Base-by-base conservation (phyloP, 1,140 invertebrate genomes). In the Tyrophagus putrescentiae region DNA sequence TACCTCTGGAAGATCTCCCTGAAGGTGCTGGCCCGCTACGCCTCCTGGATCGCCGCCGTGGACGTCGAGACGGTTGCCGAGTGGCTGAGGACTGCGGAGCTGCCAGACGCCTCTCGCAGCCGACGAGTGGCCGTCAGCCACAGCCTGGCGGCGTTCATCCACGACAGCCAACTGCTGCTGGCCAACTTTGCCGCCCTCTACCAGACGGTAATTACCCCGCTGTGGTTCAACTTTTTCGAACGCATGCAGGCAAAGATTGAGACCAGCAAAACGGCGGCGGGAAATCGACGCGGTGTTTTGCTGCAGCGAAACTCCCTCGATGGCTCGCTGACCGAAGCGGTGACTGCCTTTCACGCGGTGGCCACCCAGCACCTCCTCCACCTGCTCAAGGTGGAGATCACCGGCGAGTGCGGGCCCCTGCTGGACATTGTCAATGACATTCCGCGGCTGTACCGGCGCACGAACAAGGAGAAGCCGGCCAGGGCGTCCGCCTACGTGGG, bases 371-470 rank as follows among this genome's bases (percentile, higher is more conserved):
- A 48, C 18, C 16, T 59, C 1, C 44, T 59, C 9, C 11, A 21
- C 16, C 39, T 59, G 1, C 44, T 59, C 18, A 7, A 27, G 4
- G 32, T 4, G 13, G 11, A 39, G 13, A 42, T 69, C 13, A 58
- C 65, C 7, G 36, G 18, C 11, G 63, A 69, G 62, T 69, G 67
- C 44, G 44, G 60, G n/a, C 27, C 54, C 1, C 62, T 64, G 57
- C 72, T 78, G 9, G 72, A 74, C 54, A 68, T 71, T 77, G 87
- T 94, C 2, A 84, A 80, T 64, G 88, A 95, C 68, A 87, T 95
- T 75, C 92, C 92, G 31, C 77, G 91, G 65, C 73, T 94, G 32
- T 97, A 91, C 71, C 77, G 91, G 66, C 81, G 90, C 69, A 97
- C 92, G 0, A 96, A 95, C 72, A 78, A 87, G 65, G 87, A 87